A percentile compares a stretch with the other conserved stretches of the same genome.
Conservation (phyloP, 2,888 invertebrate genomes). For the Tortricodes alternella region DNA sequence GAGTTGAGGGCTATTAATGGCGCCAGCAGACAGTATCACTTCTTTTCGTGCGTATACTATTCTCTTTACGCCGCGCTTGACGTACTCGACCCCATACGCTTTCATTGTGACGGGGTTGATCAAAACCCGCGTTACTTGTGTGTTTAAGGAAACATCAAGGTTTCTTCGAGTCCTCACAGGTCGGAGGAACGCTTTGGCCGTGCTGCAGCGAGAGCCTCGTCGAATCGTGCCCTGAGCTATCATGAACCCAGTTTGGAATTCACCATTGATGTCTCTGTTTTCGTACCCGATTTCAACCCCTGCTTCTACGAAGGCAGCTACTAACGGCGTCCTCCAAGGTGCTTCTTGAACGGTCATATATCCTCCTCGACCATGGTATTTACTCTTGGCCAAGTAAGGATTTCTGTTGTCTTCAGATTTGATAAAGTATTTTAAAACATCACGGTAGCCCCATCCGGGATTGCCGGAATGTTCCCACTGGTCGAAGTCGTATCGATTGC, state of each 20-base stretch:
- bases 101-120: constrained; percentile 89
- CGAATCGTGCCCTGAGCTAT: constrained; percentile 91
- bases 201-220: constrained; percentile 91
- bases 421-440: constrained; percentile 93
- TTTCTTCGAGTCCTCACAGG: constrained; percentile 90
- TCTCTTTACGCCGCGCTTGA: constrained; percentile 87
- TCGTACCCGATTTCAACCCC: constrained; percentile 92
- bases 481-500: constrained; percentile 92
- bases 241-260: constrained; percentile 90
- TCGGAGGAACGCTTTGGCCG: constrained; percentile 93
- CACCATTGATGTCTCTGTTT: constrained; percentile 92
- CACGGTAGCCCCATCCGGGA: constrained; percentile 93
- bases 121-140: constrained; percentile 89
- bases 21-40: constrained; percentile 93
- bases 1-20: constrained; percentile 95
- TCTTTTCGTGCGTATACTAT: constrained; percentile 90
- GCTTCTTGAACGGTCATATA: constrained; percentile 91
- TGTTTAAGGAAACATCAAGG: constrained; percentile 90
- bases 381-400: constrained; percentile 88
- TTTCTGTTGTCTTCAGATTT: constrained; percentile 95
- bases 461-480: constrained; percentile 94
- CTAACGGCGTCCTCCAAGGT: constrained; percentile 92
- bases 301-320: constrained; percentile 91
- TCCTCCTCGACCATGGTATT: constrained; percentile 89
- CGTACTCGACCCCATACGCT: constrained; percentile 91